Evolutionary conservation across 1,140 invertebrate genomes (phyloP).

Genomic region (Drosophila sucinea): DNA sequence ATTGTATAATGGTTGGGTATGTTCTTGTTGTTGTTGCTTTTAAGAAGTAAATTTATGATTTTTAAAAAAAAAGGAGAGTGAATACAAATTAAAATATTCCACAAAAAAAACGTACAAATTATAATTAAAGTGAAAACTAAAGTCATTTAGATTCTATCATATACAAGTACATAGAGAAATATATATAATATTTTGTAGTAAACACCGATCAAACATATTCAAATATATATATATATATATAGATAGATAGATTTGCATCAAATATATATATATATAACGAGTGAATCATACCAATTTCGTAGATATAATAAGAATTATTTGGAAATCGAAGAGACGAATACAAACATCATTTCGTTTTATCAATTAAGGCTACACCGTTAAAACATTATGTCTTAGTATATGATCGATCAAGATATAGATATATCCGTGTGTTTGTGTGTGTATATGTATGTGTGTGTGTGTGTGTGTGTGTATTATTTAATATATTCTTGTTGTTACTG

Average conservation of each 20-base stretch:
- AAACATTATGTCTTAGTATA: conserved; percentile 57
- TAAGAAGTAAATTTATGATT: conserved; percentile 15
- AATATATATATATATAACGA: conserved; percentile 18
- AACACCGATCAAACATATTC: conserved; percentile 42
- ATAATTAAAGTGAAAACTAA: conserved; percentile 48
- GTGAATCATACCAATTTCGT: not conserved
- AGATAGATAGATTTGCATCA: conserved; percentile 21
- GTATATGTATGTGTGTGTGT: conserved; percentile 33
- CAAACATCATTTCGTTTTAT: conserved; percentile 36
- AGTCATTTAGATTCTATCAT: conserved; percentile 27
- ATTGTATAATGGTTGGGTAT: conserved; percentile 31
- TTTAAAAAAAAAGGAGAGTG: conserved; percentile 37
- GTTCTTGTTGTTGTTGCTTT: conserved; percentile 39
- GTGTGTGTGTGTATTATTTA: conserved; percentile 33
- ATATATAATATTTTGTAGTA: conserved; percentile 34
- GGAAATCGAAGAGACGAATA: conserved; percentile 62
- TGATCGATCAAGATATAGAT: conserved; percentile 39
- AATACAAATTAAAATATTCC: conserved; percentile 21
- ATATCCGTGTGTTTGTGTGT: conserved; percentile 37
- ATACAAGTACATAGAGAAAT: conserved; percentile 49
- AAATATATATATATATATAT: conserved; percentile 38
- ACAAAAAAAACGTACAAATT: conserved; percentile 29
- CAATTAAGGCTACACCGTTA: conserved; percentile 77
- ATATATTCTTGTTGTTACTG: conserved; percentile 52
- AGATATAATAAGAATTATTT: conserved; percentile 17